phyloP scores from a whole-genome alignment of 37 sponge, comb jelly and placozoan species.

The Agelas oroides region DNA sequence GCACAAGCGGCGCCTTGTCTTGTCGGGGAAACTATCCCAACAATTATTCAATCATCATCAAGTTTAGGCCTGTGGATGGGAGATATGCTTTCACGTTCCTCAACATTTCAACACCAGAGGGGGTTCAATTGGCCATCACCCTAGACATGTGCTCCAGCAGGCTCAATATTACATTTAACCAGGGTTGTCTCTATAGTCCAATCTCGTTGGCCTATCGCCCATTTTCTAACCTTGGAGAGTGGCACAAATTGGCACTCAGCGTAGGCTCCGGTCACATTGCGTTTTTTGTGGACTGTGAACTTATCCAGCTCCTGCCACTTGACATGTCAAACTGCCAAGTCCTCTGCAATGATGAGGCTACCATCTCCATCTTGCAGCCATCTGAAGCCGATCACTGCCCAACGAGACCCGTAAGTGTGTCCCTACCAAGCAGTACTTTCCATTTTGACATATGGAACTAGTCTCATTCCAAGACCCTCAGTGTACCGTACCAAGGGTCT shows the following conservation, averaged over 20 bases:
- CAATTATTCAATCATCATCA: slow-evolving; percentile 48
- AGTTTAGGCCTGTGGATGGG: slow-evolving; percentile 1
- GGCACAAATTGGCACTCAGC: slow-evolving; percentile 34
- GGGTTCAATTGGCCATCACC: slow-evolving; percentile 18
- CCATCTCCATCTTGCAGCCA: not conserved
- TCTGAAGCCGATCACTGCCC: not conserved
- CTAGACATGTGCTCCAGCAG: slow-evolving; percentile 18
- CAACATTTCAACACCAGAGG: slow-evolving; percentile 11
- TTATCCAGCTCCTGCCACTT: not conserved
- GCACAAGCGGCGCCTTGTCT: not conserved
- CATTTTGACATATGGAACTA: not conserved
- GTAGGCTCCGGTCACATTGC: not conserved
- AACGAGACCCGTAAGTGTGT: not conserved
- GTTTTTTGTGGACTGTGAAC: slow-evolving; percentile 16
- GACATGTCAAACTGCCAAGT: not conserved
- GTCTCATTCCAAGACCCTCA: too few relatives aligned
- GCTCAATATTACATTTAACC: slow-evolving; percentile 8
- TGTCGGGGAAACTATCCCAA: slow-evolving; percentile 36
- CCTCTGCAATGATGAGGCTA: not conserved
- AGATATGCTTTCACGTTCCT: slow-evolving; percentile 33
- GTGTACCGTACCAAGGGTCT: too few relatives aligned
- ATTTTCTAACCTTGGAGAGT: not conserved
- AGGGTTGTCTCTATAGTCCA: too few relatives aligned
- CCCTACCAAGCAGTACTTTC: not conserved
- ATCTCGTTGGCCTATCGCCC: too few relatives aligned